These are phyloP conservation scores for Hyles euphorbiae DNA, from an alignment of 1,140 invertebrate genomes.

Conservation along the genomic window DNA sequence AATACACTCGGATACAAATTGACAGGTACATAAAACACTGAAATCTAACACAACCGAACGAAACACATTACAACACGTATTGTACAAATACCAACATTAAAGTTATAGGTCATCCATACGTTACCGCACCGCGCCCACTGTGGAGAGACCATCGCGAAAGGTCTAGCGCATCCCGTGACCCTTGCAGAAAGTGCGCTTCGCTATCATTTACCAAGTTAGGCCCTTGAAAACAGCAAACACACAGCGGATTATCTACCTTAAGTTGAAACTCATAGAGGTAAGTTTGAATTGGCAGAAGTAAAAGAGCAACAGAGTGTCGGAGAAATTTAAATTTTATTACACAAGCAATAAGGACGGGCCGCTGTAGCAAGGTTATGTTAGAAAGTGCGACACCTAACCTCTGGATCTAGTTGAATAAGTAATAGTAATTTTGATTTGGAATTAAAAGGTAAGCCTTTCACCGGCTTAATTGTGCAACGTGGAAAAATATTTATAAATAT, in stretches of 20 bases:
- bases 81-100: no score
- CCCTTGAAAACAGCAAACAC: slow-evolving; percentile 10
- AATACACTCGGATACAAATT: no score
- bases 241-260: slow-evolving; percentile 30
- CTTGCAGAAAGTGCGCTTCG: slow-evolving; percentile 46
- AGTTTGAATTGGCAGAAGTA: neutral
- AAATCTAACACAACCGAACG: no score
- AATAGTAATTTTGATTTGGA: slow-evolving; percentile 51
- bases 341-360: slow-evolving; percentile 24
- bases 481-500: no score
- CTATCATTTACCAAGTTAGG: slow-evolving; percentile 26
- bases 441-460: slow-evolving; percentile 14
- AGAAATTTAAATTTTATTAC: slow-evolving; percentile 37
- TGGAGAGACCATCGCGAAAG: slow-evolving; percentile 56
- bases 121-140: slow-evolving; percentile 39
- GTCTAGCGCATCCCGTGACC: slow-evolving; percentile 66
- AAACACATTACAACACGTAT: no score
- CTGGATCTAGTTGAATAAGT: slow-evolving; percentile 50
- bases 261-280: neutral
- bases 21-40: no score
- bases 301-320: slow-evolving; percentile 20
- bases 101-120: slow-evolving; percentile 4
- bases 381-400: slow-evolving; percentile 59
- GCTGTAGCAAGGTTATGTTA: slow-evolving; percentile 21
- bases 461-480: no score